phyloP scores from a whole-genome alignment of 92 coral and sea anemone species.

The Actinernus sp. region DNA sequence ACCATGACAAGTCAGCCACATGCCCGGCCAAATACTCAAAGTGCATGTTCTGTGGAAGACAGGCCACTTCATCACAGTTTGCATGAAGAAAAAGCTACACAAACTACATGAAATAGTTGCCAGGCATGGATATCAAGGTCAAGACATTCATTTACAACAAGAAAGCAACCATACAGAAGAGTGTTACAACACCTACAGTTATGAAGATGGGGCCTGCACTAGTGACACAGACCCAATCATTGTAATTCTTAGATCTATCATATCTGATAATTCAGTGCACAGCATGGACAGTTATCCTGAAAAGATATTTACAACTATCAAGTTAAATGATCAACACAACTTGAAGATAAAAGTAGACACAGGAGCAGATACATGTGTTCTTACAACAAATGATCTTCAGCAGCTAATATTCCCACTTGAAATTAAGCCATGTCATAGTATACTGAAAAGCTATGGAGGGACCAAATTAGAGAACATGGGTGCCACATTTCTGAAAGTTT shows the following conservation, averaged over 20 bases:
- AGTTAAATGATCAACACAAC: slow-evolving; percentile 17
- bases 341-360: slow-evolving; percentile 33
- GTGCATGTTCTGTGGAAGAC: slow-evolving; percentile 27
- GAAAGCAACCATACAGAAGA: no score
- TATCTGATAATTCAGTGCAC: slow-evolving; percentile 12
- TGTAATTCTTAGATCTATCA: slow-evolving; percentile 26
- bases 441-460: slow-evolving; percentile 47
- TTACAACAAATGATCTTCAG: slow-evolving; percentile 42
- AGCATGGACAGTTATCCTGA: slow-evolving; percentile 30
- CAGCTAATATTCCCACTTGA: no score
- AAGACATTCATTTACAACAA: slow-evolving; percentile 36
- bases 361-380: slow-evolving; percentile 38
- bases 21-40: slow-evolving; percentile 21
- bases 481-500: slow-evolving; percentile 31
- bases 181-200: not conserved
- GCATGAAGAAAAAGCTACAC: slow-evolving; percentile 24
- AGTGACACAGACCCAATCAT: slow-evolving; percentile 35
- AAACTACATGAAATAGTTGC: slow-evolving; percentile 38
- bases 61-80: slow-evolving; percentile 36
- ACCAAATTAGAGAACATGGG: slow-evolving; percentile 46
- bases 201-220: slow-evolving; percentile 12
- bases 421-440: slow-evolving; percentile 19
- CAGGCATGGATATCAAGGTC: slow-evolving; percentile 31
- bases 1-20: slow-evolving; percentile 24
- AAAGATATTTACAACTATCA: slow-evolving; percentile 17